Evolutionary conservation across 1,140 invertebrate genomes (phyloP).

Genomic region (Atopsyche davidsoni): DNA sequence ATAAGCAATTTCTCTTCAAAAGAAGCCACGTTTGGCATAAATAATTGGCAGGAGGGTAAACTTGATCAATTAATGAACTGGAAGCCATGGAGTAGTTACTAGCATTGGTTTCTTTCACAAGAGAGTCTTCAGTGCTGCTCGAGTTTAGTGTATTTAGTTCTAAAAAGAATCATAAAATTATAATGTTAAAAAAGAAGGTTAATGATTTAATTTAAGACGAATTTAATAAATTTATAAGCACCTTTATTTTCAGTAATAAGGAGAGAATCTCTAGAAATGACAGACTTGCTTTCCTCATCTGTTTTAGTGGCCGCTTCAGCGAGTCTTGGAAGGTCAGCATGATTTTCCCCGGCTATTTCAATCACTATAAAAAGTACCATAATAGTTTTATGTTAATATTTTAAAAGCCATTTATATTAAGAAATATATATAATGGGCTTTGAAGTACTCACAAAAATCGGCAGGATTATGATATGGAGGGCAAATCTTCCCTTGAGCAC

Average conservation of each 20-base stretch:
- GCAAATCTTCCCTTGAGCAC: slow-evolving; percentile 70
- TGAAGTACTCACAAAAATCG: slow-evolving; percentile 78
- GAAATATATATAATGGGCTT: slow-evolving; percentile 4
- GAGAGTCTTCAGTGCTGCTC: neutral
- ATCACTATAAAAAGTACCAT: slow-evolving; percentile 55
- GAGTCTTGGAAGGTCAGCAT: slow-evolving; percentile 53
- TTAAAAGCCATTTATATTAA: neutral
- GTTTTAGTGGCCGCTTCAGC: slow-evolving; percentile 50
- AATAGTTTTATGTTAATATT: slow-evolving; percentile 7
- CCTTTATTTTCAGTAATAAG: slow-evolving; percentile 15
- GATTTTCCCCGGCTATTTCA: slow-evolving; percentile 72
- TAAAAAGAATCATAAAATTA: neutral
- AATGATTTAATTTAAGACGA: neutral
- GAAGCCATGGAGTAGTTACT: slow-evolving; percentile 39
- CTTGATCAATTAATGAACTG: slow-evolving; percentile 23
- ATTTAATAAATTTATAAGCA: slow-evolving; percentile 1
- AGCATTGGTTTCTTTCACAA: slow-evolving; percentile 34
- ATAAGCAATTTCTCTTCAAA: slow-evolving; percentile 57
- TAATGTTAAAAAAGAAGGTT: neutral
- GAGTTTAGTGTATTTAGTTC: neutral
- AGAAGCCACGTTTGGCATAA: slow-evolving; percentile 48
- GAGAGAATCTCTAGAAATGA: slow-evolving; percentile 27
- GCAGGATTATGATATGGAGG: slow-evolving; percentile 94
- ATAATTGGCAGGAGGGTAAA: slow-evolving; percentile 43
- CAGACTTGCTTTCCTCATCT: slow-evolving; percentile 39